These are phyloP conservation scores for Jacana jacana DNA, from an alignment of 2,113 vertebrate genomes.

Conservation along the genomic window DNA sequence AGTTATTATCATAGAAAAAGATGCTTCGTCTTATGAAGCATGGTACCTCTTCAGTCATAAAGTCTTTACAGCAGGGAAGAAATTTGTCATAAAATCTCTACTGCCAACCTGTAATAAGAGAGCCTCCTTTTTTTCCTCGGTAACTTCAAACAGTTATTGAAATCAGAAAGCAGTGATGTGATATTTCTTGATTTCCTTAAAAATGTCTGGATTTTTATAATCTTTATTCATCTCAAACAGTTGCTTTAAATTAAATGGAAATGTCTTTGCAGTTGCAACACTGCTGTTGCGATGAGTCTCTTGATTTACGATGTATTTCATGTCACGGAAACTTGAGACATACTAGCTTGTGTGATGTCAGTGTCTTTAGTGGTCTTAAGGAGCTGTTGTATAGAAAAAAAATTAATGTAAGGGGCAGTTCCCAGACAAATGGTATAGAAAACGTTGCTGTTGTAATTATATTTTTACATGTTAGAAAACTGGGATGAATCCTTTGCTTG, in stretches of 20 bases:
- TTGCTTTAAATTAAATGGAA: constrained; percentile 24
- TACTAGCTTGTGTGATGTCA: not conserved
- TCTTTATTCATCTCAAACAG: constrained; percentile 36
- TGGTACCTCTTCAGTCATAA: constrained; percentile 1
- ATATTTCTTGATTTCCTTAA: constrained; percentile 33
- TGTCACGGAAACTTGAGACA: not conserved
- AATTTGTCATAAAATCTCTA: constrained; percentile 40
- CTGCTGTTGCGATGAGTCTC: not conserved
- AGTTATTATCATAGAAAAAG: constrained; percentile 30
- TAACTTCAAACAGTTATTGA: not conserved
- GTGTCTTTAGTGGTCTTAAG: not conserved
- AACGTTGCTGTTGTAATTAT: not conserved
- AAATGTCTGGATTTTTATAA: not conserved
- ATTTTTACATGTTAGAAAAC: not conserved
- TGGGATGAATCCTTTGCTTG: not conserved
- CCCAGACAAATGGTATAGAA: not conserved
- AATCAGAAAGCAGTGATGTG: not conserved
- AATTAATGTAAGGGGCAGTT: not conserved
- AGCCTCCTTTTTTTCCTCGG: not conserved
- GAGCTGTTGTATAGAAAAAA: not conserved
- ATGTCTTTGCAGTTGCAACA: not conserved
- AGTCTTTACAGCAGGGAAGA: constrained; percentile 38
- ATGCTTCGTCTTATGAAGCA: constrained; percentile 6
- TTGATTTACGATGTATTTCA: not conserved
- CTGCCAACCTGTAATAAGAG: constrained; percentile 11